Evolutionary conservation across 2,113 vertebrate species (phyloP).

Genomic region (Actenoides hombroni): DNA sequence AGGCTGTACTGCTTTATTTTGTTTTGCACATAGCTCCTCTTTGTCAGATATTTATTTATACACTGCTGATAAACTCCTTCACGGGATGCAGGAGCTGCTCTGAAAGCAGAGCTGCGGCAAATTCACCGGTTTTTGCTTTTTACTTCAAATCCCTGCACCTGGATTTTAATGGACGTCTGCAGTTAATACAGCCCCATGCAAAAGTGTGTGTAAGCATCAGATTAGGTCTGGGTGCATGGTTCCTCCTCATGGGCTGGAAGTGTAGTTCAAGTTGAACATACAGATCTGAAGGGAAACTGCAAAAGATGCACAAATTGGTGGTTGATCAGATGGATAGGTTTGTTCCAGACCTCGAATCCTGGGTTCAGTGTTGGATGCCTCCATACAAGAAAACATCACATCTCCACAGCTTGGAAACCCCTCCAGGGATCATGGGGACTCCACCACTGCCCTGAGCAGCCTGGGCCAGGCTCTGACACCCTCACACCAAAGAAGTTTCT

Average conservation of each 20-base stretch:
- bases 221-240: no score
- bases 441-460: no score
- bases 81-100: fast-evolving
- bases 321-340: no score
- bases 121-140: fast-evolving
- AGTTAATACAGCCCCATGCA: fast-evolving
- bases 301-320: not conserved
- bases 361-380: no score
- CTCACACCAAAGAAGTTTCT: no score
- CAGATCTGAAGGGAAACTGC: not conserved
- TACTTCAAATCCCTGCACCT: not conserved
- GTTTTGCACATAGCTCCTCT: not conserved
- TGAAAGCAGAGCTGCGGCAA: not conserved
- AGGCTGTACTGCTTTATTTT: not conserved
- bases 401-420: no score
- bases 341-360: no score
- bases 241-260: not conserved
- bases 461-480: no score
- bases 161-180: not conserved
- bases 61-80: not conserved
- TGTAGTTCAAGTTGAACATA: not conserved
- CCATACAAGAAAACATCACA: not conserved
- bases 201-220: not conserved
- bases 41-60: not conserved
- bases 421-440: no score